phyloP scores from a whole-genome alignment of 2,888 invertebrate species.

The Megamerina dolium region DNA sequence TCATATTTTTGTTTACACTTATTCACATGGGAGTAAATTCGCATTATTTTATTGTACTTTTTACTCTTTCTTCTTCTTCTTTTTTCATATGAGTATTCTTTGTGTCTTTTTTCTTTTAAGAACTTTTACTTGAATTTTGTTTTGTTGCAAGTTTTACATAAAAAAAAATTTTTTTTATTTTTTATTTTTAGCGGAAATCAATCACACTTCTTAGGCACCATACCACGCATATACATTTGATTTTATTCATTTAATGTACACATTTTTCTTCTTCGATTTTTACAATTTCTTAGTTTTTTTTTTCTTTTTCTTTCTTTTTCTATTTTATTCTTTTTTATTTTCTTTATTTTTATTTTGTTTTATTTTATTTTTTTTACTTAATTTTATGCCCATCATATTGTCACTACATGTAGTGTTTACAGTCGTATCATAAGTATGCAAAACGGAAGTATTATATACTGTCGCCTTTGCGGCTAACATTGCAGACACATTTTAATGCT shows the following conservation, averaged over 20 bases:
- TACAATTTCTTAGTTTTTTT: slow-evolving; percentile 2
- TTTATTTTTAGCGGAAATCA: background rate
- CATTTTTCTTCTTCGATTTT: slow-evolving; percentile 5
- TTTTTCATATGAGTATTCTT: too few relatives aligned
- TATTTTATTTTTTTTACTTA: slow-evolving; percentile 6
- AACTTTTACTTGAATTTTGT: too few relatives aligned
- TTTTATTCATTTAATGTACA: background rate
- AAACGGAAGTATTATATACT: slow-evolving; percentile 31
- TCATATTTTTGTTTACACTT: too few relatives aligned
- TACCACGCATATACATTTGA: background rate
- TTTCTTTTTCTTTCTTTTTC: slow-evolving; percentile 6
- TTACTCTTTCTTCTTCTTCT: slow-evolving; percentile 10
- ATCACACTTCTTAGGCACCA: background rate
- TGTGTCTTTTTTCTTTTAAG: too few relatives aligned
- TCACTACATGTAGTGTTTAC: too few relatives aligned
- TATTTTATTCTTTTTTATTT: slow-evolving; percentile 10
- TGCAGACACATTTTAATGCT: slow-evolving; percentile 18
- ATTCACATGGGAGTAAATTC: too few relatives aligned
- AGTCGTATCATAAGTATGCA: too few relatives aligned
- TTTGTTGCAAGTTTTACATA: too few relatives aligned
- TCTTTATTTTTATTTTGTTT: background rate
- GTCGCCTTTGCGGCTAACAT: slow-evolving; percentile 29
- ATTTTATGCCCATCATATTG: too few relatives aligned
- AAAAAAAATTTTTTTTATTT: too few relatives aligned
- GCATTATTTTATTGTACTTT: slow-evolving; percentile 8